Evolutionary conservation across 30 jellyfish, hydroid and myxozoan genomes (phyloP).

Genomic region (Sanderia malayensis): DNA sequence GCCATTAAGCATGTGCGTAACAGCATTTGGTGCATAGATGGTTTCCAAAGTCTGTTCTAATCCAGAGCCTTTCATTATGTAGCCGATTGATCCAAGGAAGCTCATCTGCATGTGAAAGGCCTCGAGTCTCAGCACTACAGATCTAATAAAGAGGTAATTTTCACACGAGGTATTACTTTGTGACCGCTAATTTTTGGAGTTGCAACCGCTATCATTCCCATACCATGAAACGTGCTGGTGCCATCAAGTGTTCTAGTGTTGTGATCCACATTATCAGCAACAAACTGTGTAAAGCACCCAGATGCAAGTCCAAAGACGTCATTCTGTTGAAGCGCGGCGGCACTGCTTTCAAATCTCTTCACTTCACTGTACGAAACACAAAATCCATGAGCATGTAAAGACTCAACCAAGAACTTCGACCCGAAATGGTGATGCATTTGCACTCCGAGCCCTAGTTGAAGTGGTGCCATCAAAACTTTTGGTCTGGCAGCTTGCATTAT

Average conservation of each 20-base stretch:
- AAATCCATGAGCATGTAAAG: constrained; percentile 29
- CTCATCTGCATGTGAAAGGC: constrained; percentile 30
- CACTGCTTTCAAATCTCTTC: constrained; percentile 20
- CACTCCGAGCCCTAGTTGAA: constrained; percentile 16
- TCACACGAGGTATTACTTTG: constrained; percentile 14
- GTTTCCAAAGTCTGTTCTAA: constrained; percentile 13
- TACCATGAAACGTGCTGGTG: constrained; percentile 43
- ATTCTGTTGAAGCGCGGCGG: constrained; percentile 4
- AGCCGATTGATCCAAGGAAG: constrained; percentile 43
- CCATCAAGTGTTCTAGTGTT: constrained; percentile 53
- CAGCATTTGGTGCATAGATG: constrained; percentile 35
- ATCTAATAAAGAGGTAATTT: background rate
- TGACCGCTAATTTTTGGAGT: background rate
- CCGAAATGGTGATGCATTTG: constrained; percentile 24
- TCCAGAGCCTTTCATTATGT: constrained; percentile 35
- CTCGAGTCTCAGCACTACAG: constrained; percentile 10
- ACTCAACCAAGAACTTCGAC: constrained; percentile 17
- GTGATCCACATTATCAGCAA: constrained; percentile 61
- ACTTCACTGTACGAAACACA: constrained; percentile 43
- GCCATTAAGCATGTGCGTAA: constrained; percentile 41
- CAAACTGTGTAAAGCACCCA: constrained; percentile 42
- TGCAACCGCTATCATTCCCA: constrained; percentile 40
- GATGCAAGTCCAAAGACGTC: constrained; percentile 9
- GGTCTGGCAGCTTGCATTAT: constrained; percentile 40
- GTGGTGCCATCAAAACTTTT: constrained; percentile 7